Conservation (phyloP, 2,888 invertebrate genomes). For the Ganaspis brasiliensis region DNA sequence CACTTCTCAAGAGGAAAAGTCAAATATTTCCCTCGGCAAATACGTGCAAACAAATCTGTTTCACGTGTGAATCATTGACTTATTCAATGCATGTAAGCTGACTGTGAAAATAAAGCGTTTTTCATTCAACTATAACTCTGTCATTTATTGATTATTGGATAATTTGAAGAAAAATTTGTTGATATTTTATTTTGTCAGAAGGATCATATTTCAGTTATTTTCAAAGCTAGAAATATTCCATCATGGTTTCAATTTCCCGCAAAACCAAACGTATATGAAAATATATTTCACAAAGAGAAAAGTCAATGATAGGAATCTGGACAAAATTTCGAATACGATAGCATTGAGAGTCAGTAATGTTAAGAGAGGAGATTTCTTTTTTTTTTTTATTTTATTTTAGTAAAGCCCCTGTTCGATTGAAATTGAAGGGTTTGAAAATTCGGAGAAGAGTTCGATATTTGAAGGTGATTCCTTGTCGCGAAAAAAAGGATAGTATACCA, state of each 20-base stretch:
- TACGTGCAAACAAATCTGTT: constrained; percentile 5
- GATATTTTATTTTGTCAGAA: not conserved
- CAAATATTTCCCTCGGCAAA: constrained; percentile 15
- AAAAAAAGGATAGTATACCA: constrained; percentile 43
- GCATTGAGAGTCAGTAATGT: not conserved
- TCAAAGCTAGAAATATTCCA: not conserved
- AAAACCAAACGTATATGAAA: not conserved
- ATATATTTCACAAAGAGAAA: not conserved
- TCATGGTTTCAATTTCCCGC: not conserved
- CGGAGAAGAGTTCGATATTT: not conserved
- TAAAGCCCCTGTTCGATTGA: not conserved
- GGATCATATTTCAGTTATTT: not conserved
- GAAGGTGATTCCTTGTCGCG: constrained; percentile 1
- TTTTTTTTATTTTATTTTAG: too few relatives aligned
- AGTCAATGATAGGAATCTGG: not conserved
- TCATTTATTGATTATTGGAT: not conserved
- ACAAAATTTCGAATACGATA: too few relatives aligned
- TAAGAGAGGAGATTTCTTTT: not conserved
- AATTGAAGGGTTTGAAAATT: constrained; percentile 6
- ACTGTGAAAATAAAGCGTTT: too few relatives aligned
- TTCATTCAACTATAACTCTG: not conserved
- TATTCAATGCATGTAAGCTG: not conserved
- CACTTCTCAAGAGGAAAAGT: not conserved
- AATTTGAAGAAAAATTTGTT: not conserved
- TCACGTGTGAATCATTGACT: constrained; percentile 12